Evolutionary conservation across 2,797 vertebrate species (phyloP).

Genomic region (Cottoperca gobio): DNA sequence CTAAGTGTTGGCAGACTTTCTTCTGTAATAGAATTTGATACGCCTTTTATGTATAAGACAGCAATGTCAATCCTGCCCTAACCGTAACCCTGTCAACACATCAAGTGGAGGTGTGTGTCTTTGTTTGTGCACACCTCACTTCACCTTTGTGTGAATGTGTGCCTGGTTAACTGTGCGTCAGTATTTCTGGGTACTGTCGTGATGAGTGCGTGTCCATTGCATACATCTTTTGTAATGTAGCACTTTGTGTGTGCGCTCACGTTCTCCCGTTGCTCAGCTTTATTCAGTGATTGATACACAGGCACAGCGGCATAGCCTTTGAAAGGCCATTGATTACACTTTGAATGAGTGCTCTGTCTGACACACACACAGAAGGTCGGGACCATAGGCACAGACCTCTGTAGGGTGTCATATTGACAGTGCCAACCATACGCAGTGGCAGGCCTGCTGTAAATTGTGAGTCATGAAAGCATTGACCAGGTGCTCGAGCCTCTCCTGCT

Average conservation of each 20-base stretch:
- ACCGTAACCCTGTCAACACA: conserved; percentile 44
- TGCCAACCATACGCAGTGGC: conserved; percentile 53
- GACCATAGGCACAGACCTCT: conserved; percentile 48
- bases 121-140: conserved; percentile 12
- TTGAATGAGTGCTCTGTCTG: conserved; percentile 70
- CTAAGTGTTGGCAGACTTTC: conserved; percentile 51
- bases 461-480: conserved; percentile 81
- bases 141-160: conserved; percentile 12
- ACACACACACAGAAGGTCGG: conserved; percentile 69
- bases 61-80: conserved; percentile 28
- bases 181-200: background rate
- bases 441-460: conserved; percentile 74
- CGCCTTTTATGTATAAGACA: conserved; percentile 41
- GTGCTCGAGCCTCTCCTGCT: conserved; percentile 74
- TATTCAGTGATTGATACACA: conserved; percentile 57
- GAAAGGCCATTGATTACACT: conserved; percentile 74
- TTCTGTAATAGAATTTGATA: conserved; percentile 50
- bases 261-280: conserved; percentile 36
- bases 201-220: conserved; percentile 6
- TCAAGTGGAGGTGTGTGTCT: conserved; percentile 30
- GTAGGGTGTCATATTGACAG: conserved; percentile 63
- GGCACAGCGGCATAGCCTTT: conserved; percentile 39
- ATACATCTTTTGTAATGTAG: conserved; percentile 35
- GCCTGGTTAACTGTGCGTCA: background rate
- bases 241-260: conserved; percentile 52